Evolutionary conservation across 2,113 vertebrate genomes (phyloP).

Genomic region (Oceanodroma tethys): DNA sequence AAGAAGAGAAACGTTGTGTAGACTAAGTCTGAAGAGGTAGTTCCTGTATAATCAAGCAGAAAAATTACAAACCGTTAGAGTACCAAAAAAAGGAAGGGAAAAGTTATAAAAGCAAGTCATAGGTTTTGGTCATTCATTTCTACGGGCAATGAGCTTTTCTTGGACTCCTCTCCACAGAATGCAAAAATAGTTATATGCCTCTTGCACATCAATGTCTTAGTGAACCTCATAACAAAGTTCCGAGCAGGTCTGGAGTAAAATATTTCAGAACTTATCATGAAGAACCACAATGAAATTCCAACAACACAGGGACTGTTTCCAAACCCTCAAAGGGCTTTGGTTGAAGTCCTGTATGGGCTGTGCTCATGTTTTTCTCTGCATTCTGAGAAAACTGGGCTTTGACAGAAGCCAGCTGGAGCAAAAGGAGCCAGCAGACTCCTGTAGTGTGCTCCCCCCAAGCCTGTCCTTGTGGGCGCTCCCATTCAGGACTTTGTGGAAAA

Average conservation of each 20-base stretch:
- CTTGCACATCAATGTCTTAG: not conserved
- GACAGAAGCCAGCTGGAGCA: not conserved
- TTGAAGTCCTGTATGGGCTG: not conserved
- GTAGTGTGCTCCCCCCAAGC: not conserved
- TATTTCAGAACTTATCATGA: not conserved
- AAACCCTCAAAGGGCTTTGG: not conserved
- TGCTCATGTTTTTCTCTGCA: not conserved
- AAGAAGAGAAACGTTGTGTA: slow-evolving; percentile 90
- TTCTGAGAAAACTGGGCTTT: not conserved
- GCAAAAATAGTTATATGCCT: not conserved
- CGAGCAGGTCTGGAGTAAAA: not conserved
- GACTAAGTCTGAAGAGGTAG: slow-evolving; percentile 96
- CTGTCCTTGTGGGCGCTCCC: not conserved
- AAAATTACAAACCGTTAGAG: slow-evolving; percentile 44
- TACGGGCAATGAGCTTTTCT: not conserved
- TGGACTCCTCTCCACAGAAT: not conserved
- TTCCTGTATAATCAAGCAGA: slow-evolving; percentile 82
- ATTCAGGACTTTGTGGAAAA: not conserved
- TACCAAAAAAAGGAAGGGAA: not conserved
- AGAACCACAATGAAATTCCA: not conserved
- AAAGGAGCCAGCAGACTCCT: not conserved
- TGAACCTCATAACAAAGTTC: not conserved
- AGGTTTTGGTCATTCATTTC: not conserved
- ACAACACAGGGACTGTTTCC: not conserved
- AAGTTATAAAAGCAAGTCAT: not conserved